Evolutionary conservation across 2,797 vertebrate species (phyloP), one percentile per base, ranked within the genome.

Genomic region (Xenopus petersii): DNA sequence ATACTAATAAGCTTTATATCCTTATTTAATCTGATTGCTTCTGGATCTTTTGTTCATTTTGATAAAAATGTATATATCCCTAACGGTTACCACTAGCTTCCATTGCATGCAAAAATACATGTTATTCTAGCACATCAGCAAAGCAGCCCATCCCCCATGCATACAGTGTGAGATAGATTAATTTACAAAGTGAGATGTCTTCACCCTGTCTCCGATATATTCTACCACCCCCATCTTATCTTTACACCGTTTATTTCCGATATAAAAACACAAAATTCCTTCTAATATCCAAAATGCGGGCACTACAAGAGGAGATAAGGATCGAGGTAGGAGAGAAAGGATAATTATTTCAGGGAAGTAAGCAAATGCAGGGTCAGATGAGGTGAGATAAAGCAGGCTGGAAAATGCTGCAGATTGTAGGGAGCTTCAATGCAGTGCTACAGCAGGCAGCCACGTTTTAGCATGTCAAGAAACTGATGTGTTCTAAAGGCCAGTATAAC

Each of bases 321-420:
- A 67, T 69, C 3, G 30, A 69, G 47, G 33, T 2, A 49, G 10
- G 17, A 15, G 55, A 60, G 54, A 24, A 48, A 15, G 42, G 55
- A 42, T 36, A 56, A 15, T 70, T 70, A 26, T 24, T 47, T 70
- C 36, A 16, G 64, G 46, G 15, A 60, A 30, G 24, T 17, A 8
- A 12, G 33, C 11, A 10, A 51, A 62, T 16, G 26, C 21, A 36
- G 63, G 46, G 64, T 65, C 64, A 51, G 64, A 30, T n/a, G 56
- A 74, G 46, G 65, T 26, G 72, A 60, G 36, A 67, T 12, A 49
- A 55, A 48, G 49, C 71, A 56, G 51, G 12, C 51, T 65, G 65
- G 33, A 47, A 26, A 58, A 49, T 62, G 48, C 36, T 24, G 7
- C 62, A 59, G 36, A 12, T 46, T 9, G 21, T 60, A 69, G 2